A percentile compares a stretch with the other conserved stretches of the same genome.
These are phyloP conservation scores for Lontra canadensis DNA, from an alignment of 2,113 vertebrate genomes.

Conservation along the genomic window DNA sequence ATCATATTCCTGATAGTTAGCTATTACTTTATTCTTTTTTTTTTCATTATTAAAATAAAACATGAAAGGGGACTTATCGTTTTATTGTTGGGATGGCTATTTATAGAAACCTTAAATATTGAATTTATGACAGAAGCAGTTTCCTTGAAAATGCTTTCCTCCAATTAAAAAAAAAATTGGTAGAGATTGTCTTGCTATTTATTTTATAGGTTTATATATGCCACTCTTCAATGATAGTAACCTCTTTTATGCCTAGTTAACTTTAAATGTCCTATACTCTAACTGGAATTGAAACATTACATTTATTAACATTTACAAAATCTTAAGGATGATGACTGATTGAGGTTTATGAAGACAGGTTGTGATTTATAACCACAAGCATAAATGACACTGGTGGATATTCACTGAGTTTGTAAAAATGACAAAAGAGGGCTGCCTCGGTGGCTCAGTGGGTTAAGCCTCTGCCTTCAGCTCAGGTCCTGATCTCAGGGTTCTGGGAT, in stretches of 20 bases:
- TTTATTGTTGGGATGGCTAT: neutral
- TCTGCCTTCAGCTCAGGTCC: too few species aligned
- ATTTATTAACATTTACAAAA: neutral
- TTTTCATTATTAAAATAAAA: neutral
- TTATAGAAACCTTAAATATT: neutral
- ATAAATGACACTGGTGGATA: neutral
- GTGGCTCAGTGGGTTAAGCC: too few species aligned
- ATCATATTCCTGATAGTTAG: neutral
- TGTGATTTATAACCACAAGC: neutral
- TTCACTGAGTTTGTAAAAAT: neutral
- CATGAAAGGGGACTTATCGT: neutral
- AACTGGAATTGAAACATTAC: neutral
- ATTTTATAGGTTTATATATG: neutral
- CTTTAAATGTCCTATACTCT: neutral
- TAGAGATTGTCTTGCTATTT: neutral
- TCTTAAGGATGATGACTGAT: neutral
- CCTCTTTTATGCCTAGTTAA: neutral
- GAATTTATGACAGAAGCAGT: neutral
- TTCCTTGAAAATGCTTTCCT: neutral
- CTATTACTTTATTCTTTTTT: neutral
- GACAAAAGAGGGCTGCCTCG: too few species aligned
- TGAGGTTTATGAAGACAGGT: neutral
- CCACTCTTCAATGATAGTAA: neutral
- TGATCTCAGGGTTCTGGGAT: too few species aligned
- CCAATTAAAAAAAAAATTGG: neutral